Conservation (phyloP, 1,140 invertebrate genomes). For the Drosophila rufa region DNA sequence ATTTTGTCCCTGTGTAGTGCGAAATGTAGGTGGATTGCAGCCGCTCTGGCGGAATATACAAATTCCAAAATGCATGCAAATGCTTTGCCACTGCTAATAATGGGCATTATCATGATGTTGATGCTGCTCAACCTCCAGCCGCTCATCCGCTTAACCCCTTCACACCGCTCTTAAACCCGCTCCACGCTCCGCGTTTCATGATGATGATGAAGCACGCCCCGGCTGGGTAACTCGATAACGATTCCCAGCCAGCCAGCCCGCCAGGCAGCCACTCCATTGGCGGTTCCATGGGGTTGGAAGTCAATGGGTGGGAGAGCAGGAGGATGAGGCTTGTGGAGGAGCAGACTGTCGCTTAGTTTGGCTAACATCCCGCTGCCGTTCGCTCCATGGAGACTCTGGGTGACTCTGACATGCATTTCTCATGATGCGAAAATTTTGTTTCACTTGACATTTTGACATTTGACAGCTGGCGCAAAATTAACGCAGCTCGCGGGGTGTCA, state of each 20-base stretch:
- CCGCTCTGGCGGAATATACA: conserved; percentile 53
- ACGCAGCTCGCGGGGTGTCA: conserved; percentile 40
- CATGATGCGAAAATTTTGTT: conserved; percentile 77
- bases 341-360: conserved; percentile 48
- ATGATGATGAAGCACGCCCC: conserved; percentile 26
- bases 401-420: conserved; percentile 71
- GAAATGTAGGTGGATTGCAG: conserved; percentile 2
- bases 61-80: conserved; percentile 70
- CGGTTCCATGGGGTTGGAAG: conserved; percentile 13
- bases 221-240: conserved; percentile 66
- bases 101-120: conserved; percentile 75
- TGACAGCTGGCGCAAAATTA: conserved; percentile 78
- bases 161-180: not conserved
- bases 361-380: conserved; percentile 26
- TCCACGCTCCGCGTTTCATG: not conserved
- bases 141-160: not conserved
- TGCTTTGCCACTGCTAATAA: conserved; percentile 76
- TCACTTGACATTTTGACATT: conserved; percentile 82
- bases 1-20: conserved; percentile 28
- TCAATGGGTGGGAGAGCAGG: not conserved
- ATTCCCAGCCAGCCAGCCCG: conserved; percentile 59
- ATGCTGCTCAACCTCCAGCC: conserved; percentile 34
- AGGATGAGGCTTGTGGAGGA: not conserved
- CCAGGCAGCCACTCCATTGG: conserved; percentile 32
- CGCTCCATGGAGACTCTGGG: conserved; percentile 49